Evolutionary conservation across 2,797 vertebrate species (phyloP).

Genomic region (Lates japonicus): DNA sequence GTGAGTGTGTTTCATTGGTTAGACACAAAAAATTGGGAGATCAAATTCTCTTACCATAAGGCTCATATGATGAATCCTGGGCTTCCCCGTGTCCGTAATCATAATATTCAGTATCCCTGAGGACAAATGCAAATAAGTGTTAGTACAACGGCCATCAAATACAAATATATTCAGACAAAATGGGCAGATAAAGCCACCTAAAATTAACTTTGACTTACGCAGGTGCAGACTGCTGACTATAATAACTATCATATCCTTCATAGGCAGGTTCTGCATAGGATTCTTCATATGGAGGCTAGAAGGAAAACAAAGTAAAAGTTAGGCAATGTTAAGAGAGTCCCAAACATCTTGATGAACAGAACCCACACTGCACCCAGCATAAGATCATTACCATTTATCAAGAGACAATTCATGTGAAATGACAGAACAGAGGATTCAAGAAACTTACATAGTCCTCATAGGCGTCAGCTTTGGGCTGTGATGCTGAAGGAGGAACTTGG

Average conservation of each 20-base stretch:
- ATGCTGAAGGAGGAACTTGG: conserved; percentile 83
- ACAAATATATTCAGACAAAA: neutral
- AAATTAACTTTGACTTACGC: conserved; percentile 86
- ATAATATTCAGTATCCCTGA: conserved; percentile 97
- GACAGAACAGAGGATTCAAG: neutral
- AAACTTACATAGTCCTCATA: conserved; percentile 96
- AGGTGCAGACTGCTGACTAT: conserved; percentile 91
- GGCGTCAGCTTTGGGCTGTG: conserved; percentile 88
- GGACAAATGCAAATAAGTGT: neutral
- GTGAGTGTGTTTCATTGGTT: no score
- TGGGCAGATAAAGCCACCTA: neutral
- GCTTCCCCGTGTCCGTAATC: conserved; percentile 98
- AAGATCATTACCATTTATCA: neutral
- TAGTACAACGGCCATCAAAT: neutral
- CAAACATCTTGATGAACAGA: neutral
- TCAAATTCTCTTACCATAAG: conserved; percentile 89
- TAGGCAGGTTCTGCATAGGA: conserved; percentile 86
- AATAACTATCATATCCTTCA: conserved; percentile 95
- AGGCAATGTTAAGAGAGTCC: neutral
- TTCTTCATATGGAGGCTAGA: conserved; percentile 80
- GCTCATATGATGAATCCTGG: conserved; percentile 92
- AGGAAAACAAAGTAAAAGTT: neutral
- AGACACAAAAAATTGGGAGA: neutral
- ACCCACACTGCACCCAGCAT: neutral
- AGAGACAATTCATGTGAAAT: neutral